Conservation (phyloP, 2,113 vertebrate genomes). For the Oenanthe melanoleuca region DNA sequence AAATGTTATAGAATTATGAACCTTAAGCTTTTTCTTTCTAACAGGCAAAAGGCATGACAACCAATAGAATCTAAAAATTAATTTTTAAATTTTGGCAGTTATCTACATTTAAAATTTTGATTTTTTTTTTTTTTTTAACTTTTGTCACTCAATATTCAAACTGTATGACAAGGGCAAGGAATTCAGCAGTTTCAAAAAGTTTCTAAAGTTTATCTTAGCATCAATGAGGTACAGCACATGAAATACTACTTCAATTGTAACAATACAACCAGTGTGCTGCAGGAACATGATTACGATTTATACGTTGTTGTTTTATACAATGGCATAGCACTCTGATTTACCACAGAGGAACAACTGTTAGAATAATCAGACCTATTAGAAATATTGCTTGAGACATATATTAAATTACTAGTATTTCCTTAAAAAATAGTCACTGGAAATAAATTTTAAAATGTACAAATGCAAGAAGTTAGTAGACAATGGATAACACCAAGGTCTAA, state of each 20-base stretch:
- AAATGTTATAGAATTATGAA: not conserved
- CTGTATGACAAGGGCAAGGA: not conserved
- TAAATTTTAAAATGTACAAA: not conserved
- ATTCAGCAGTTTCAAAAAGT: not conserved
- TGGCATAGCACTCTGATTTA: not conserved
- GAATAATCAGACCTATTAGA: not conserved
- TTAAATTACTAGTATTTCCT: not conserved
- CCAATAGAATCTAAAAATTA: not conserved
- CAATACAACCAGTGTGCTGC: not conserved
- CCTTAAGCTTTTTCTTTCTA: not conserved
- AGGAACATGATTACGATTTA: not conserved
- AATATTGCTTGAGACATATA: not conserved
- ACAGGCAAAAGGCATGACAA: not conserved
- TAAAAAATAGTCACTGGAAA: not conserved
- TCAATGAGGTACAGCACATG: not conserved
- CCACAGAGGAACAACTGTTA: not conserved
- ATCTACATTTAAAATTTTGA: not conserved
- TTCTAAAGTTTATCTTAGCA: not conserved
- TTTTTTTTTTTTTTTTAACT: not conserved
- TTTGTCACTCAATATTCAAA: not conserved
- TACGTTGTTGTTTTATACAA: not conserved
- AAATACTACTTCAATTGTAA: not conserved
- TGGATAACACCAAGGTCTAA: not conserved
- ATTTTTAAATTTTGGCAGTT: not conserved
- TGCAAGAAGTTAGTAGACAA: not conserved